Percentiles rank a stretch among this genome's conserved stretches.
Conservation (phyloP, 2,797 vertebrate genomes). For the Xiphorhynchus erythropygius region DNA sequence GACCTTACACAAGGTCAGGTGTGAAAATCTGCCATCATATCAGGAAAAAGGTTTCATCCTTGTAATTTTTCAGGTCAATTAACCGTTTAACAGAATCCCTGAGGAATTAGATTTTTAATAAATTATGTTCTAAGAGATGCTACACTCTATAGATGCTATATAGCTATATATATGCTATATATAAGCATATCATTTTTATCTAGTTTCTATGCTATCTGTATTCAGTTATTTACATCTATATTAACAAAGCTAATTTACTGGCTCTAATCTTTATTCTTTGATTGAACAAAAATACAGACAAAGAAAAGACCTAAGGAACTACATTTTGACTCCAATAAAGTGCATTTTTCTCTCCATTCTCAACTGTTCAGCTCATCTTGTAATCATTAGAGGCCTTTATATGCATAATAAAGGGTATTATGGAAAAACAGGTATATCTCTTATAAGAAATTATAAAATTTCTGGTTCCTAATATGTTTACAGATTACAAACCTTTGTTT, state of each 20-base stretch:
- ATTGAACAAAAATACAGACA: background rate
- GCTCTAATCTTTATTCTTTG: background rate
- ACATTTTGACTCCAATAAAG: background rate
- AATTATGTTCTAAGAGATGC: background rate
- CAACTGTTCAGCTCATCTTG: background rate
- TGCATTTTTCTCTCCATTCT: background rate
- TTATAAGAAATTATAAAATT: background rate
- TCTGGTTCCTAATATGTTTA: background rate
- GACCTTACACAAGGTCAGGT: background rate
- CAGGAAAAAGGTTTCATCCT: background rate
- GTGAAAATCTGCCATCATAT: background rate
- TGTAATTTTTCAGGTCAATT: background rate
- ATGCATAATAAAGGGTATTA: background rate
- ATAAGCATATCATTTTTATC: background rate
- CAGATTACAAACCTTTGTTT: background rate
- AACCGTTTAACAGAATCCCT: background rate
- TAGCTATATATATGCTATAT: too few species aligned
- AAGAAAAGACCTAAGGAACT: background rate
- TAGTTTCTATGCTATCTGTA: background rate
- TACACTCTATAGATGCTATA: too few species aligned
- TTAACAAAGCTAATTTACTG: background rate
- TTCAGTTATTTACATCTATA: background rate
- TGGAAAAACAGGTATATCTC: background rate
- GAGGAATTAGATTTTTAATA: background rate
- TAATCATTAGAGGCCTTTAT: background rate